Conservation (phyloP, 2,888 invertebrate genomes). For the Pterostichus madidus region DNA sequence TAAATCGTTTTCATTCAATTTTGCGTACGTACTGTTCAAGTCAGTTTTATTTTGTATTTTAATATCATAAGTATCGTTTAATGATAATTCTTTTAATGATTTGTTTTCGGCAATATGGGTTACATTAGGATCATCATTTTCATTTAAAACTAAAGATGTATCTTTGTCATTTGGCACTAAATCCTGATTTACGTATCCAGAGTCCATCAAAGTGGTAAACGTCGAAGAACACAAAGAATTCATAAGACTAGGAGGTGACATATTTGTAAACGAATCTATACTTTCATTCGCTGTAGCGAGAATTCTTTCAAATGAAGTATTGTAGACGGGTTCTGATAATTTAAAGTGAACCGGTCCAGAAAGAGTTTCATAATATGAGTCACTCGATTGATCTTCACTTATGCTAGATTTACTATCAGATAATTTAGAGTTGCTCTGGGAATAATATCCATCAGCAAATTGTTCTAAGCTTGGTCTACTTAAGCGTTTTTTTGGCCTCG, state of each 20-base stretch:
- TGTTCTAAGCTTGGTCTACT: constrained; percentile 82
- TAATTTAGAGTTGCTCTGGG: constrained; percentile 39
- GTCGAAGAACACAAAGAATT: constrained; percentile 79
- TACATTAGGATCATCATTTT: constrained; percentile 51
- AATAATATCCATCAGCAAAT: constrained; percentile 68
- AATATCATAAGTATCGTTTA: constrained; percentile 40
- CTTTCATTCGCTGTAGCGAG: constrained; percentile 75
- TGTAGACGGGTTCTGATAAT: constrained; percentile 73
- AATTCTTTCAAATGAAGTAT: constrained; percentile 75
- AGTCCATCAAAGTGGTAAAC: constrained; percentile 76
- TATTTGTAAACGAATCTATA: constrained; percentile 78
- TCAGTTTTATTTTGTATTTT: constrained; percentile 24
- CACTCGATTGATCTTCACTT: constrained; percentile 23
- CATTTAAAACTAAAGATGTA: neutral
- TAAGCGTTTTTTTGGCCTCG: constrained; percentile 82
- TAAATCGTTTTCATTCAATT: constrained; percentile 37
- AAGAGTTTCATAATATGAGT: constrained; percentile 6
- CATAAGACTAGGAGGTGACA: constrained; percentile 81
- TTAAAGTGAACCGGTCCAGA: constrained; percentile 74
- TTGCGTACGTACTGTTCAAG: constrained; percentile 31
- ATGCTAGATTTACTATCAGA: constrained; percentile 38
- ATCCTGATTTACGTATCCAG: constrained; percentile 59
- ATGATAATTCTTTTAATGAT: constrained; percentile 3
- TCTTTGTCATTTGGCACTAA: constrained; percentile 60
- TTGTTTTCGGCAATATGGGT: constrained; percentile 23